phyloP scores from a whole-genome alignment of 2,113 vertebrate species.

The Chinchilla lanigera region DNA sequence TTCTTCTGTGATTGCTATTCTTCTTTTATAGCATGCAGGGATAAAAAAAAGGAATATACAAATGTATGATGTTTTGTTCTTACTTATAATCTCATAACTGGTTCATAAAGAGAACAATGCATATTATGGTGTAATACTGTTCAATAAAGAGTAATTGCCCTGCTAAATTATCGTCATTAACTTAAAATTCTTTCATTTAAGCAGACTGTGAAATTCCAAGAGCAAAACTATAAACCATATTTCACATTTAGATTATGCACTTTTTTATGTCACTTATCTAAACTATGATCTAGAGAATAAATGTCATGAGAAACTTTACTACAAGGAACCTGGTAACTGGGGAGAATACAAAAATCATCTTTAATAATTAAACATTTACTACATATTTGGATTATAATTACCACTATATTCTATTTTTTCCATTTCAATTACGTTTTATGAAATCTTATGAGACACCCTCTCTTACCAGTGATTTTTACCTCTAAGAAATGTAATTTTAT shows the following conservation, averaged over 20 bases:
- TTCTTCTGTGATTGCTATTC: constrained; percentile 85
- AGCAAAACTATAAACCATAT: constrained; percentile 42
- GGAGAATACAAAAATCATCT: neutral
- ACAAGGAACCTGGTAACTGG: neutral
- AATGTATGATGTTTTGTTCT: constrained; percentile 40
- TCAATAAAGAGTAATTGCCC: constrained; percentile 76
- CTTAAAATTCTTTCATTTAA: constrained; percentile 81
- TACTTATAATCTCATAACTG: constrained; percentile 75
- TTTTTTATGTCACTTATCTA: constrained; percentile 28
- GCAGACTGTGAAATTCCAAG: neutral
- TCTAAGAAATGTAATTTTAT: neutral
- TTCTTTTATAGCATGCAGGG: constrained; percentile 81
- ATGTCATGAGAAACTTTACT: neutral
- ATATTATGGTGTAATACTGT: constrained; percentile 56
- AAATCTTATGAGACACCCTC: neutral
- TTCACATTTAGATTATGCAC: neutral
- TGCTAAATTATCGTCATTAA: constrained; percentile 69
- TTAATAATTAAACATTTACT: constrained; percentile 15
- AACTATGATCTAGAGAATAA: constrained; percentile 52
- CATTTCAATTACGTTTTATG: neutral
- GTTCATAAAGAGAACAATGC: constrained; percentile 76
- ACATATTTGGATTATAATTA: neutral
- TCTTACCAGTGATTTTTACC: neutral
- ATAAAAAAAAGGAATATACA: neutral
- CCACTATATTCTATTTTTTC: neutral